Conservation (phyloP, 1,140 invertebrate species). For the Adoxophyes honmai region DNA sequence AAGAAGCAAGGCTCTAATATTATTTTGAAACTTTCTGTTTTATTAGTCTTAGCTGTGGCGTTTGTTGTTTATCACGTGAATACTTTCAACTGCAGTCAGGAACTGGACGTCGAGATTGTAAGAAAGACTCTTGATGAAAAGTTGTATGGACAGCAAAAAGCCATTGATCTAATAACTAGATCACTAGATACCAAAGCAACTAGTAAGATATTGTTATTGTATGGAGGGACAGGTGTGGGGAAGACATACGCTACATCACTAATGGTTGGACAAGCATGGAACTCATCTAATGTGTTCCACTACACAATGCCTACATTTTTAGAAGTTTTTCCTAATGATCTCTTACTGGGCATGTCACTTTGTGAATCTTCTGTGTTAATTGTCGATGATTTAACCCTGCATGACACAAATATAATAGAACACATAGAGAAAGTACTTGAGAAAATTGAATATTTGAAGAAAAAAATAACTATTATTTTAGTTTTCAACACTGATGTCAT, state of each 20-base stretch:
- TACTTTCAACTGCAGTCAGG: constrained; percentile 44
- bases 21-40: not conserved
- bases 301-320: constrained; percentile 54
- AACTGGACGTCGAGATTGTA: constrained; percentile 35
- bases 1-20: not conserved
- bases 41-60: constrained; percentile 27
- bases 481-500: constrained; percentile 50
- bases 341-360: constrained; percentile 46
- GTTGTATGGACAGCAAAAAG: constrained; percentile 56
- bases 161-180: constrained; percentile 37
- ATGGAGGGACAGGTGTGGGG: constrained; percentile 66
- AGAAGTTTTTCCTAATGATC: constrained; percentile 37
- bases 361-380: constrained; percentile 52
- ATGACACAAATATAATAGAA: constrained; percentile 36
- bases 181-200: constrained; percentile 32
- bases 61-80: constrained; percentile 34
- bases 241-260: constrained; percentile 57
- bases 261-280: constrained; percentile 39
- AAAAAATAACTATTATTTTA: constrained; percentile 47
- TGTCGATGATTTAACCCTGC: constrained; percentile 50
- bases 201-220: constrained; percentile 55
- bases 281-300: constrained; percentile 56
- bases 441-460: constrained; percentile 45
- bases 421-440: constrained; percentile 36
- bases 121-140: constrained; percentile 34